Conservation (phyloP, 37 sponge, comb jelly and placozoan genomes). For the Haliclona indistincta region DNA sequence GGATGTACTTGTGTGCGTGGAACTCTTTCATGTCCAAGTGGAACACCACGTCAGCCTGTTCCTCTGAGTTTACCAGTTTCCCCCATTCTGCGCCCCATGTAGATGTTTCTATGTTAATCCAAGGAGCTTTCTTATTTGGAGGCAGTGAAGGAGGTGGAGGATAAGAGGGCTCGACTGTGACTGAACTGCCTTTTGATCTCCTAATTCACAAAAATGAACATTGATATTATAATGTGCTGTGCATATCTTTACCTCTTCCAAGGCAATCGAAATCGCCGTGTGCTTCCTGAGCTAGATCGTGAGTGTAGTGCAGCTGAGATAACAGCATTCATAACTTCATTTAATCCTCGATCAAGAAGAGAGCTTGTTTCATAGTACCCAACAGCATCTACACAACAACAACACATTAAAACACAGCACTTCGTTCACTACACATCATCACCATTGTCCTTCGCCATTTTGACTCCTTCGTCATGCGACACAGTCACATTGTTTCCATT, state of each 20-base stretch:
- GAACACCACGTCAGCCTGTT: slow-evolving; percentile 61
- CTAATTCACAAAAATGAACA: neutral
- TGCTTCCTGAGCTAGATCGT: slow-evolving; percentile 44
- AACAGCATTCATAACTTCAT: slow-evolving; percentile 44
- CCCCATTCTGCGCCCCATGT: slow-evolving; percentile 49
- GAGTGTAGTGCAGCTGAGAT: slow-evolving; percentile 16
- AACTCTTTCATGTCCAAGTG: slow-evolving; percentile 16
- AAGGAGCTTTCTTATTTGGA: slow-evolving; percentile 65
- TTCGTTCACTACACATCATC: neutral
- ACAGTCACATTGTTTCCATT: neutral
- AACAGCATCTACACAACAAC: slow-evolving; percentile 25
- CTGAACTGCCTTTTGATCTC: neutral
- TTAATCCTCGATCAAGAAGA: slow-evolving; percentile 40
- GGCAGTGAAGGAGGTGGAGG: slow-evolving; percentile 86
- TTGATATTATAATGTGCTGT: neutral
- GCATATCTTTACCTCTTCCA: neutral
- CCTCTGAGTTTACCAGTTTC: slow-evolving; percentile 27
- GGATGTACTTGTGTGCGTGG: slow-evolving; percentile 58
- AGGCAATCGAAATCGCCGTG: neutral
- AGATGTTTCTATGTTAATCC: slow-evolving; percentile 76
- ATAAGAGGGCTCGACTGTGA: slow-evolving; percentile 23
- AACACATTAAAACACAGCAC: neutral
- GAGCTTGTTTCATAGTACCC: slow-evolving; percentile 80
- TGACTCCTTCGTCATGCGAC: slow-evolving; percentile 8
- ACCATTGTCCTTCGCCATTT: slow-evolving; percentile 60